Evolutionary conservation across 2,888 invertebrate genomes (phyloP), one percentile per base, ranked within the genome.

Genomic region (Ectropis crepuscularia): DNA sequence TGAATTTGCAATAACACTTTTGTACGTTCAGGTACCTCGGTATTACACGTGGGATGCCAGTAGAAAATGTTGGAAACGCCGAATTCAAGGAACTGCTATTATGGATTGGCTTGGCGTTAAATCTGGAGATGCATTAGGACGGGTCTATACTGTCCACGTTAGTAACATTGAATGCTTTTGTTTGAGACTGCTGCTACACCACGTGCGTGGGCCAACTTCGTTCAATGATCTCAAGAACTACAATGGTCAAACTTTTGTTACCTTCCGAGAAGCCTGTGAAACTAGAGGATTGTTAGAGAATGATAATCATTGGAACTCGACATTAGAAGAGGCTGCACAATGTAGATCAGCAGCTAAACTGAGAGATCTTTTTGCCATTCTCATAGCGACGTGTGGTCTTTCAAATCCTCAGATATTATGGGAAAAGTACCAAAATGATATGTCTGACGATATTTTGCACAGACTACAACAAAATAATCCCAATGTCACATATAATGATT

Each of bases 141-240:
- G 72, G 36, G 62, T 74, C 10, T 69, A 74, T 47, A 70, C 72
- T 7, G 71, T 74, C 2, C 71, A 74, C 59, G 69, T 68, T 39
- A 71, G 43, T 28, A 72, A 75, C 38, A 55, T 63, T 47, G 71
- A 76, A 59, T 76, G 74, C 47, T 76, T 61, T 57, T 73, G 65
- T 70, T 54, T 74, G 41, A 46, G 72, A 28, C 42, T 76, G 62
- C 53, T 74, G 11, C 45, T 74, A 47, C 57, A 63, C 16, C 57
- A 69, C 47, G 71, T 78, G 12, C 66, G 68, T n/a, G 73, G 70
- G 5, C 70, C 71, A 47, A 75, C 65, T 36, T 58, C 59, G 36
- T 72, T 70, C 47, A 38, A 55, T 57, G 61, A 68, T 48, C 67
- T 74, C 5, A 68, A 69, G 63, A 70, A 50, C 8, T 59, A 63